These are phyloP conservation scores for Belonocnema kinseyi DNA, from an alignment of 1,140 invertebrate species.

Conservation along the genomic window DNA sequence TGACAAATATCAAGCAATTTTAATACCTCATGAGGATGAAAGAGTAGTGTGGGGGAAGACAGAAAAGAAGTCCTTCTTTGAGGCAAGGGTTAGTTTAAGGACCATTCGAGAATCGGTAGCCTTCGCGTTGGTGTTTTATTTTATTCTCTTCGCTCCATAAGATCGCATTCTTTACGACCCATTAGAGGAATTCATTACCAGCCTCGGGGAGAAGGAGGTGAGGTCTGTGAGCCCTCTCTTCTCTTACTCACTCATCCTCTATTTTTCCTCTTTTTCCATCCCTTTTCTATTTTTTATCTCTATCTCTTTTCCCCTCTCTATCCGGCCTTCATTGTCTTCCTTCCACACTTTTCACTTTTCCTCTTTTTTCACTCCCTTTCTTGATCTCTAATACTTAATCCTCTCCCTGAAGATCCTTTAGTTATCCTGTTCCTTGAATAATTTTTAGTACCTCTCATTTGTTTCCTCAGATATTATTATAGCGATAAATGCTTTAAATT, in stretches of 20 bases:
- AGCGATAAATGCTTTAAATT: no score
- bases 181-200: constrained; percentile 76
- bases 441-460: background rate
- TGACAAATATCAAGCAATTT: constrained; percentile 17
- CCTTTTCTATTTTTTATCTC: constrained; percentile 40
- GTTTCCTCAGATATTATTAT: background rate
- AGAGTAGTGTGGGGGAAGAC: background rate
- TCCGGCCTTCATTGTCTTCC: constrained; percentile 46
- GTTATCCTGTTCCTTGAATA: background rate
- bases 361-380: constrained; percentile 17
- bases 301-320: constrained; percentile 44
- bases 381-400: constrained; percentile 12
- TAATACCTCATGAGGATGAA: constrained; percentile 10
- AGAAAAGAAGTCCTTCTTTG: constrained; percentile 52
- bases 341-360: constrained; percentile 15
- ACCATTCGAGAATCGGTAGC: constrained; percentile 69
- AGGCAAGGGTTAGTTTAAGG: constrained; percentile 68
- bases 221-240: constrained; percentile 56
- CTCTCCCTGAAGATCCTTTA: background rate
- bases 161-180: constrained; percentile 76
- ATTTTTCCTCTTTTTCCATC: constrained; percentile 34
- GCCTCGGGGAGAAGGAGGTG: constrained; percentile 68
- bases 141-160: constrained; percentile 74
- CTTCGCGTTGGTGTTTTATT: constrained; percentile 70
- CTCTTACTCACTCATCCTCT: constrained; percentile 41